Percentiles rank a stretch among this genome's conserved stretches.
Conservation (phyloP, 1,140 invertebrate genomes). For the Leptopilina clavipes region DNA sequence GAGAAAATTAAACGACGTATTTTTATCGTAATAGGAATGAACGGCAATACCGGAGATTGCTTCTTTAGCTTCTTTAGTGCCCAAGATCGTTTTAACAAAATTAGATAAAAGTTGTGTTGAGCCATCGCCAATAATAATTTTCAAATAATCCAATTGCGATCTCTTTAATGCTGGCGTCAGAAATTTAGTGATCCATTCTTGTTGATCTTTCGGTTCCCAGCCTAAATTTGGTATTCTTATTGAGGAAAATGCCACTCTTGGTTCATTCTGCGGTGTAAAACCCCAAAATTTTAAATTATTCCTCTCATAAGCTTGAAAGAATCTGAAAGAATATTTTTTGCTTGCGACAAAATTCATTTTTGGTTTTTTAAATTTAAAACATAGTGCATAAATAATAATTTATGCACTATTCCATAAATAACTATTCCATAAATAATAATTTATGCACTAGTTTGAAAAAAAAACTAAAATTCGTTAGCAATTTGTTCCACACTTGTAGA, state of each 20-base stretch:
- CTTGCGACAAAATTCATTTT: no score
- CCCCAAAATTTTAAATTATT: conserved; percentile 16
- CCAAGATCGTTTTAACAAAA: neutral
- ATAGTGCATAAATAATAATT: no score
- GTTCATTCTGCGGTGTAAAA: conserved; percentile 19
- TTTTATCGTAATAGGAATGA: neutral
- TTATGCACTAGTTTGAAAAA: no score
- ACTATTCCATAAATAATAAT: no score
- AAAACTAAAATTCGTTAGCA: no score
- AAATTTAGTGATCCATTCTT: neutral
- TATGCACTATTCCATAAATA: no score
- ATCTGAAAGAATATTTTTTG: neutral
- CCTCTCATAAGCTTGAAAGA: neutral
- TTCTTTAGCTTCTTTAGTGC: neutral
- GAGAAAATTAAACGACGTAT: neutral
- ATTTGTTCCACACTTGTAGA: no score
- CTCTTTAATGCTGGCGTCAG: neutral
- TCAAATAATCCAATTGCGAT: neutral
- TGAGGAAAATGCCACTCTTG: neutral
- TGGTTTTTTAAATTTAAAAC: no score
- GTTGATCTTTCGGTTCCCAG: conserved; percentile 4
- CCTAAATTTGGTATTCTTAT: neutral
- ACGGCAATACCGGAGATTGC: neutral
- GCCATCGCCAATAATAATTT: conserved; percentile 26
- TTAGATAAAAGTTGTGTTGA: neutral